Evolutionary conservation across 2,113 vertebrate species (phyloP), one percentile per base, ranked within the genome.

Genomic region (Pluvialis apricaria): DNA sequence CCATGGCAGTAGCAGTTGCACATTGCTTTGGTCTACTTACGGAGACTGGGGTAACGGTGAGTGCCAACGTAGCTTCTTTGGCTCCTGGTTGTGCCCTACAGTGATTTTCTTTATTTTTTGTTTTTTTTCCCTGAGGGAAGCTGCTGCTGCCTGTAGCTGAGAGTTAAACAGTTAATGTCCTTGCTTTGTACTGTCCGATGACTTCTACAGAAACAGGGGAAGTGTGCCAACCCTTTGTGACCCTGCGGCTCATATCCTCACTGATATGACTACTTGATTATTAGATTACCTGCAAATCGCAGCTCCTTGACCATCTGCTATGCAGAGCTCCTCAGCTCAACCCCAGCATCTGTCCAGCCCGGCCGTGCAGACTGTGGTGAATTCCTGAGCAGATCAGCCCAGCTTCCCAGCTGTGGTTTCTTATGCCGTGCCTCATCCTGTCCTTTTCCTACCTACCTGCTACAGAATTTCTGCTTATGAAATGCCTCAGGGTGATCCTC

Each of bases 291-390:
- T 95, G 96, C 70, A 94, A 77, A 93, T 85, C n/a, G 6, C 78
- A 77, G 93, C 82, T 91, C 84, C 96, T 97, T 93, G 93, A 82
- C 93, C 96, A 96, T 96, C 96, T 96, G 94, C 92, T 91, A 3
- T 18, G 28, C 5, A 15, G 86, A 91, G 40, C 84, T 95, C 57
- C 57, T 95, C 81, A 49, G 73, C 66, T 90, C 90, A 52, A 44
- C 36, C 57, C 62, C 73, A 61, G 87, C 96, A 88, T 79, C 93
- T 95, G 96, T 76, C 86, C 69, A 64, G 80, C 77, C 82, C 6
- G 13, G 34, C 90, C 6, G 0, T n/a, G 89, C 81, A 49, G 84
- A 11, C 70, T 25, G 31, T 44, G 44, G 85, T 87, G 87, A 69
- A 79, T 90, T 88, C 71, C 87, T 91, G 90, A 91, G 90, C 62